A percentile compares a stretch with the other conserved stretches of the same genome.
phyloP scores from a whole-genome alignment of 2,888 invertebrate species.

The Leucophora obtusa region DNA sequence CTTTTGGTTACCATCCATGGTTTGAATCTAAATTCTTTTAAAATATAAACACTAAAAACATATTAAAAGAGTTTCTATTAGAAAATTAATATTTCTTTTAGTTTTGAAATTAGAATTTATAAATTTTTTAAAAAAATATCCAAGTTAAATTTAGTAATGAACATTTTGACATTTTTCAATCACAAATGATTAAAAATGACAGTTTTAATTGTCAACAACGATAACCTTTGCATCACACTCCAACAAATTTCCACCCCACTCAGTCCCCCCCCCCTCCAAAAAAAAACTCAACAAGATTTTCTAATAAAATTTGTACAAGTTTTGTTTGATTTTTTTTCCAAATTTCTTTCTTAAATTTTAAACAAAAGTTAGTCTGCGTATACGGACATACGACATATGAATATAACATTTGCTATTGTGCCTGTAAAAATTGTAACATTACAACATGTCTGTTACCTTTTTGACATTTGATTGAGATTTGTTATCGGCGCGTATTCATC shows the following conservation, averaged over 20 bases:
- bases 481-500: slow-evolving; percentile 74
- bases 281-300: slow-evolving; percentile 42
- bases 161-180: slow-evolving; percentile 60
- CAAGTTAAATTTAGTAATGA: slow-evolving; percentile 48
- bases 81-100: no score
- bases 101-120: no score
- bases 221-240: slow-evolving; percentile 29
- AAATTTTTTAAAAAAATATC: no score
- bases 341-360: slow-evolving; percentile 17
- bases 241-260: background rate
- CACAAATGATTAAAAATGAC: slow-evolving; percentile 71
- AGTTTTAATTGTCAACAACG: slow-evolving; percentile 73
- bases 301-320: slow-evolving; percentile 54
- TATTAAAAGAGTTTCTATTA: no score
- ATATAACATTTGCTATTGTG: slow-evolving; percentile 6
- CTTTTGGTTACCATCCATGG: no score
- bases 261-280: background rate
- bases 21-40: no score
- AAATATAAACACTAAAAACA: no score
- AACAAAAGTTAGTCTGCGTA: slow-evolving; percentile 46
- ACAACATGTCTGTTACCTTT: slow-evolving; percentile 78
- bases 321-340: slow-evolving; percentile 7
- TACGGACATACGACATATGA: background rate
- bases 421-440: slow-evolving; percentile 76
- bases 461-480: slow-evolving; percentile 79